Evolutionary conservation across 2,888 invertebrate species (phyloP), one percentile per base, ranked within the genome.

Genomic region (Slavum lentiscoides): DNA sequence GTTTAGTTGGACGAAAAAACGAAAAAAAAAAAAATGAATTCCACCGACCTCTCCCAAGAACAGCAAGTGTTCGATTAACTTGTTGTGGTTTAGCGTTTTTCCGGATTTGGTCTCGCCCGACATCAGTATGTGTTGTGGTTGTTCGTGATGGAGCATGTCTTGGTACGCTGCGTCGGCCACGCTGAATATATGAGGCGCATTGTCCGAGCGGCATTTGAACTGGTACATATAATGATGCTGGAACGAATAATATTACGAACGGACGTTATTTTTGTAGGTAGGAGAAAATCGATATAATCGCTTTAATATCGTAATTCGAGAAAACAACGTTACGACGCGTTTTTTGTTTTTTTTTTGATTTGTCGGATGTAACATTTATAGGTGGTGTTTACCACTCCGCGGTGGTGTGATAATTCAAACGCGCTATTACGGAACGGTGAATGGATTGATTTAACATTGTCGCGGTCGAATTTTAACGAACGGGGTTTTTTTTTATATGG

Each of bases 81-180:
- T 91, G 61, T 92, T 88, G 86, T 93, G 92, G 85, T 93, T 95
- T 55, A 93, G 93, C 0, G 96, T 94, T 88, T 97, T 97, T 1
- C 97, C 97, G 0, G 96, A 93, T 85, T 93, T 93, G 84, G 93
- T 94, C 88, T 97, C 97, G 1, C 97, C 97, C 64, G 94, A 92
- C 84, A 97, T 90, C 8, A 97, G 89, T 82, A 97, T 92, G 86
- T 94, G 92, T 86, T 97, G 95, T 3, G 93, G 91, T 84, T 92
- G 91, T 84, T 92, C 91, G 86, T 96, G 94, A 86, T 97, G 97
- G 84, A 96, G 87, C 87, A 95, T 94, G 85, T 95, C 93, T 88
- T 96, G 96, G 86, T 93, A 96, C 58, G 95, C 94, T 83, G 93
- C 91, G 85, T 96, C 96, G 15, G 95, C 96, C 37, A 96, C 92